Percentiles rank a stretch among this genome's conserved stretches.
Evolutionary conservation across 2,797 vertebrate species (phyloP).

Genomic region (Pipistrellus kuhlii): DNA sequence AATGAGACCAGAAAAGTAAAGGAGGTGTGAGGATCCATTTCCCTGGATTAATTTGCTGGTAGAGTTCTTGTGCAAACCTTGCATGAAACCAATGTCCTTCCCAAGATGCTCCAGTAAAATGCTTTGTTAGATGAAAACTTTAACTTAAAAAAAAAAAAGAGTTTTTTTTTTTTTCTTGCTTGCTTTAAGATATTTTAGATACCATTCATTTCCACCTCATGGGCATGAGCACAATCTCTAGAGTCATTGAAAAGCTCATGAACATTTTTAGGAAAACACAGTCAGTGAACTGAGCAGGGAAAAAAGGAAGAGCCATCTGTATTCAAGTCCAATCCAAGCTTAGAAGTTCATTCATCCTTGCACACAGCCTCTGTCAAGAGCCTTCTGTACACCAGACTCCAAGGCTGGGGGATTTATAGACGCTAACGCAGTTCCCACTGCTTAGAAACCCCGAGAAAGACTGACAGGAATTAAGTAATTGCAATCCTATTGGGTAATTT

Average conservation of each 20-base stretch:
- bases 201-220: background rate
- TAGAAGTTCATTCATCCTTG: background rate
- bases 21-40: conserved; percentile 51
- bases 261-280: background rate
- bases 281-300: background rate
- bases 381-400: background rate
- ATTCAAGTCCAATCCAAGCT: background rate
- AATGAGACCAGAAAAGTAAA: conserved; percentile 29
- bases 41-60: conserved; percentile 61
- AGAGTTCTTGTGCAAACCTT: conserved; percentile 58
- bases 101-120: conserved; percentile 60
- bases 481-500: background rate
- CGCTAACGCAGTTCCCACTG: background rate
- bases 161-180: background rate
- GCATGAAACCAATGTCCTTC: conserved; percentile 53
- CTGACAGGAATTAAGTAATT: background rate
- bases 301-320: background rate
- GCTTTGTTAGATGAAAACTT: conserved; percentile 56
- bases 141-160: background rate
- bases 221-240: background rate
- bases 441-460: background rate
- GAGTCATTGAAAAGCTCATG: background rate
- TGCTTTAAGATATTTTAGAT: conserved; percentile 49
- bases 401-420: background rate
- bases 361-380: background rate